Base-by-base conservation (phyloP, 2,797 vertebrate species). In the Pseudocheirus occidentalis region DNA sequence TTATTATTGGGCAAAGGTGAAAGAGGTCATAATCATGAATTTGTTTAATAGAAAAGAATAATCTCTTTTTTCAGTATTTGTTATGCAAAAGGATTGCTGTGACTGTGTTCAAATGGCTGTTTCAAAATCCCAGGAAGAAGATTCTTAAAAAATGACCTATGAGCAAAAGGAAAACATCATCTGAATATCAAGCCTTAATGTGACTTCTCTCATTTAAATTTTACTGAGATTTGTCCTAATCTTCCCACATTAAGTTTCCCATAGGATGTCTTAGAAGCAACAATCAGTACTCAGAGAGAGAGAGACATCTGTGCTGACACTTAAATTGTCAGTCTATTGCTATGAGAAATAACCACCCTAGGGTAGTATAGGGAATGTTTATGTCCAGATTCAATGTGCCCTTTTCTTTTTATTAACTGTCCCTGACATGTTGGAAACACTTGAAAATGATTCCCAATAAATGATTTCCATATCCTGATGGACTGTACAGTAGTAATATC, bases 391-490 rank as follows among this genome's bases (percentile, higher is more conserved):
- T 97, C 98, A 97, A 96, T 96, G 96, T 92, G 98, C 94, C 29
- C 91, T 97, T 97, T 96, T 97, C 97, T 97, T 97, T 95, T 98
- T 97, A 98, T 97, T 97, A 95, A 96, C 96, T 97, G 55, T 92
- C 95, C 98, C 98, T 96, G 46, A 97, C 96, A 95, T 93, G 95
- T 90, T 95, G 97, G 95, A 95, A 97, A 98, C 97, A 96, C 90
- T 93, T 98, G 97, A 98, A 98, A 94, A 98, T 95, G 92, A 97
- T 98, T 95, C 95, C 94, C 95, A 95, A 95, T 97, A 98, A 98
- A 98, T 87, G 59, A 97, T 98, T 96, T 92, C 91, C 0, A 55
- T 90, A 98, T 95, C 96, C 98, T 97, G 95, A 95, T 94, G 98
- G 97, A 93, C 90, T 92, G 95, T 89, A 50, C 96, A 94, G 31